Base-by-base conservation (phyloP, 2,888 invertebrate species). In the Dryococelus australis region DNA sequence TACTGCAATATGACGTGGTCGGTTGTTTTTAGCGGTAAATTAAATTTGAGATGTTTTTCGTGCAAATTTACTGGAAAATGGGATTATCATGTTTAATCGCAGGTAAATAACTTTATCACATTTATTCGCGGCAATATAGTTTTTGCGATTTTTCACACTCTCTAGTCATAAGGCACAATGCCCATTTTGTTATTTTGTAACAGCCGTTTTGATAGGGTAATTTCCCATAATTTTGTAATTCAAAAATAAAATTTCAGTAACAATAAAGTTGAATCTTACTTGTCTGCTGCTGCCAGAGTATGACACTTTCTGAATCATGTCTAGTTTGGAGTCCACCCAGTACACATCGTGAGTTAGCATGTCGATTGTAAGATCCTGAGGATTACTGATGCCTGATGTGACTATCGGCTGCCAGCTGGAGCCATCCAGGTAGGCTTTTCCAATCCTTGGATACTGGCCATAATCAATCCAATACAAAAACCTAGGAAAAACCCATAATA, bases 391-490 rank as follows among this genome's bases (percentile, higher is more conserved):
- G n/a, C 98, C 98, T 0, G 96, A 96, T 0, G 97, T 97, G 0
- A 99, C 97, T 16, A 99, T 94, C 0, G 97, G 96, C 43, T 94
- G 95, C 96, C 98, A 97, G 91, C 96, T 96, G 84, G 95, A 95
- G 16, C 98, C 99, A 91, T 99, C 98, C 79, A 99, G 93, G 90
- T 96, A 95, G 0, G 98, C 95, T 91, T 96, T 97, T 0, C 98
- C 98, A 88, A 99, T 98, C 90, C 97, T 95, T 0, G 99, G 99
- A 92, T 98, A 98, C 91, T 99, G 99, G 0, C 99, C 99, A 90
- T 98, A 98, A 92, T 99, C 99, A 89, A 99, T 98, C 99, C 99
- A 99, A 92, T 99, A 99, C 0, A 99, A 93, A 79, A 97, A 94
- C 88, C 98, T 93, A 88, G 51, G 35, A 43, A 65, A 80, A 65